Conservation (phyloP, 2,113 vertebrate genomes). For the Cyanocitta stelleri region DNA sequence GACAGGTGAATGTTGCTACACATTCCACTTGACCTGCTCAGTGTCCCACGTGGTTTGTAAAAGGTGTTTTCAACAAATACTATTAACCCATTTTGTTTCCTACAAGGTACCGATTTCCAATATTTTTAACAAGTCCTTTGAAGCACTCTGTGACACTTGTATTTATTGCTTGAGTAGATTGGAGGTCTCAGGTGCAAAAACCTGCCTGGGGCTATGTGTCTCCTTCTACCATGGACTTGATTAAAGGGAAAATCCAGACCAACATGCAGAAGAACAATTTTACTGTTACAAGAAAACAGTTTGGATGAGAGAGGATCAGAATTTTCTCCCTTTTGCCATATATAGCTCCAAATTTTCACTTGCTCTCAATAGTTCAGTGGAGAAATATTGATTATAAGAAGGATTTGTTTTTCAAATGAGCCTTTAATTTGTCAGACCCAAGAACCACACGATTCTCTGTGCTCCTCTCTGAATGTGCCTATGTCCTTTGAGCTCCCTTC, state of each 20-base stretch:
- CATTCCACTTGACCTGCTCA: conserved; percentile 20
- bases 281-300: background rate
- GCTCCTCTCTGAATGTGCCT: background rate
- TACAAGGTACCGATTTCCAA: conserved; percentile 24
- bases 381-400: background rate
- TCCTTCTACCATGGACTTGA: background rate
- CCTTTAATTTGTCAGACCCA: background rate
- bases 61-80: conserved; percentile 9
- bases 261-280: background rate
- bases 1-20: background rate
- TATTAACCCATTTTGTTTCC: conserved; percentile 12
- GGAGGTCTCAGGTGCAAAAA: conserved; percentile 47
- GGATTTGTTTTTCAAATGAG: background rate
- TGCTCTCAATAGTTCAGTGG: background rate
- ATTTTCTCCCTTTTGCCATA: background rate
- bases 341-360: background rate
- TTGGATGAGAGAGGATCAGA: background rate
- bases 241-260: background rate
- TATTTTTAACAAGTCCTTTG: conserved; percentile 35
- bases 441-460: background rate
- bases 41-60: background rate
- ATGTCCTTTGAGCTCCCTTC: background rate
- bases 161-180: conserved; percentile 31
- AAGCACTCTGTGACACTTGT: background rate
- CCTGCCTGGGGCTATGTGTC: background rate